Percentiles rank a stretch among this genome's conserved stretches.
Evolutionary conservation across 2,113 vertebrate species (phyloP).

Genomic region (Cephalopterus ornatus): DNA sequence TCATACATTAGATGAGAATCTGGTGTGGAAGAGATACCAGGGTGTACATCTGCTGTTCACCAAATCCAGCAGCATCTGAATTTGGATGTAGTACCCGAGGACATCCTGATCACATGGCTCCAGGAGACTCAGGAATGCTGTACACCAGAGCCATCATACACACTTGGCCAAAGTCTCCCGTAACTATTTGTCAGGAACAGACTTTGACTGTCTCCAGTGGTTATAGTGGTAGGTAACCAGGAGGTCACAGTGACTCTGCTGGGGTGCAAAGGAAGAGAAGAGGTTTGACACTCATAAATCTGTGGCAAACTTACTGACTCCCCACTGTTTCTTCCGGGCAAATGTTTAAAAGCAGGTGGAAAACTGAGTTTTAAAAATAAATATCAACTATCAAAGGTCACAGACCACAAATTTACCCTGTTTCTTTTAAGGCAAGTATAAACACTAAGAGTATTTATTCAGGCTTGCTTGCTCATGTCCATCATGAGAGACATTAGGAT

Average conservation of each 20-base stretch:
- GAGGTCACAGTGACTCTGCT: not conserved
- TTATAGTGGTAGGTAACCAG: not conserved
- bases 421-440: not conserved
- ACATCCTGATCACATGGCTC: not conserved
- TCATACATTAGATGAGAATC: not conserved
- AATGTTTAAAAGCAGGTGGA: not conserved
- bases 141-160: not conserved
- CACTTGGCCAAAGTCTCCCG: not conserved
- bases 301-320: not conserved
- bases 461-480: not conserved
- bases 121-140: not conserved
- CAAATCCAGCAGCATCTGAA: not conserved
- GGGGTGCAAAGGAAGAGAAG: not conserved
- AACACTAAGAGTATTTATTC: not conserved
- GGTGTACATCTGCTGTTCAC: not conserved
- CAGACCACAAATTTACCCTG: not conserved
- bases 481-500: not conserved
- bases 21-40: not conserved
- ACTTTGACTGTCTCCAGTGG: not conserved
- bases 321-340: not conserved
- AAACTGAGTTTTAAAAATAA: not conserved
- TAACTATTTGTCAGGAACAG: not conserved
- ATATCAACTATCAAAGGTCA: not conserved
- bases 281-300: not conserved
- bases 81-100: accelerated